Percentiles rank a stretch among this genome's conserved stretches.
Conservation (phyloP, 2,888 invertebrate species). For the Orthonychiurus folsomi region DNA sequence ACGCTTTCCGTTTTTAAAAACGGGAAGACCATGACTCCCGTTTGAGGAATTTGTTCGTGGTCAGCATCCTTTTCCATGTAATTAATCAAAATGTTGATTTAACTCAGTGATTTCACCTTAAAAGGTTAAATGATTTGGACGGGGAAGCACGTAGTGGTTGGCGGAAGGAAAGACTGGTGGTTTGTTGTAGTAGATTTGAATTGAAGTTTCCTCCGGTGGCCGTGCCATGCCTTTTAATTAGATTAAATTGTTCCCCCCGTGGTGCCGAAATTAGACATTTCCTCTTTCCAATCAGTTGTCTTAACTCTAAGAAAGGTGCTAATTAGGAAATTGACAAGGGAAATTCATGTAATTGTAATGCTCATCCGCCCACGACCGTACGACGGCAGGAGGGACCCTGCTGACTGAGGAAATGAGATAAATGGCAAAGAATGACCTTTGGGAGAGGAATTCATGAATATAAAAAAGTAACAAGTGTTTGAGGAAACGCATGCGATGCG, state of each 20-base stretch:
- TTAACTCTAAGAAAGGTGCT: background rate
- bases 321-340: background rate
- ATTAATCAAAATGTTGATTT: background rate
- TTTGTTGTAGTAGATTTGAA: background rate
- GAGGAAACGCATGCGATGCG: no score
- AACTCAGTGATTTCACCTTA: background rate
- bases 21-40: no score
- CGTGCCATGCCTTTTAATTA: background rate
- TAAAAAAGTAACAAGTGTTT: no score
- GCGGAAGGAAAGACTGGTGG: background rate
- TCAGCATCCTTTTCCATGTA: background rate
- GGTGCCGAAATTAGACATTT: background rate
- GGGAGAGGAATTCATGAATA: no score
- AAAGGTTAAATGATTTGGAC: no score
- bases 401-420: background rate
- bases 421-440: background rate
- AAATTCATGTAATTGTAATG: background rate
- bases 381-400: no score
- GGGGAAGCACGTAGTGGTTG: background rate
- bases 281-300: background rate
- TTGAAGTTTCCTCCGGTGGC: background rate
- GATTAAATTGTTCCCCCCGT: background rate
- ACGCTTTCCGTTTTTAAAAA: no score
- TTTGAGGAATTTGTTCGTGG: no score
- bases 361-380: no score